Evolutionary conservation across 2,113 vertebrate genomes (phyloP).

Genomic region (Propithecus coquereli): DNA sequence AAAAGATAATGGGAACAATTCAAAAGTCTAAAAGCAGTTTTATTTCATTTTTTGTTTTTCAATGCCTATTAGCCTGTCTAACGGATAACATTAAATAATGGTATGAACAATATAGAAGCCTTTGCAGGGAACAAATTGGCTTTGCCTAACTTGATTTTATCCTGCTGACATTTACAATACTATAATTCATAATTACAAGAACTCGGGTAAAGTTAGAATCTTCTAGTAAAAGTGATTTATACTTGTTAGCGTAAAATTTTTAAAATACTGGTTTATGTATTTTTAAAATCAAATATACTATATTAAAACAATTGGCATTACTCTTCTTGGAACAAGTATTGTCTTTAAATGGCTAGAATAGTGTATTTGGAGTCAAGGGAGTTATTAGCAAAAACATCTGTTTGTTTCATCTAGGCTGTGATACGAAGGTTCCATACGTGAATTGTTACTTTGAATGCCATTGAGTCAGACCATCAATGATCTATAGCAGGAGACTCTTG

Average conservation of each 20-base stretch:
- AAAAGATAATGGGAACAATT: not conserved
- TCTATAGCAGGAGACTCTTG: not conserved
- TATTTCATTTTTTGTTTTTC: constrained; percentile 1
- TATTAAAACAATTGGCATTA: not conserved
- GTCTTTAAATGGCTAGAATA: not conserved
- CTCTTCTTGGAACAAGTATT: not conserved
- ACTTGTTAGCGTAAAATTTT: not conserved
- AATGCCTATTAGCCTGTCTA: not conserved
- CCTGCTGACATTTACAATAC: not conserved
- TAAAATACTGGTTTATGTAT: not conserved
- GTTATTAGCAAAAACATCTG: not conserved
- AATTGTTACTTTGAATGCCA: not conserved
- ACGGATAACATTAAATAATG: not conserved
- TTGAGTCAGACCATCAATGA: not conserved
- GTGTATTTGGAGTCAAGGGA: not conserved
- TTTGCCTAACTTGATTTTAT: not conserved
- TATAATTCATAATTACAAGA: not conserved
- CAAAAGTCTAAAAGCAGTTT: not conserved
- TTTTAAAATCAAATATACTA: not conserved
- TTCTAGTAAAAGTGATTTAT: not conserved
- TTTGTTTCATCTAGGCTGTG: not conserved
- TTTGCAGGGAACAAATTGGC: not conserved
- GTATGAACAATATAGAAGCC: not conserved
- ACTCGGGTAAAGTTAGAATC: not conserved
- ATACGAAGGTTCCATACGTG: not conserved